Evolutionary conservation across 2,797 vertebrate genomes (phyloP).

Genomic region (Takifugu rubripes): DNA sequence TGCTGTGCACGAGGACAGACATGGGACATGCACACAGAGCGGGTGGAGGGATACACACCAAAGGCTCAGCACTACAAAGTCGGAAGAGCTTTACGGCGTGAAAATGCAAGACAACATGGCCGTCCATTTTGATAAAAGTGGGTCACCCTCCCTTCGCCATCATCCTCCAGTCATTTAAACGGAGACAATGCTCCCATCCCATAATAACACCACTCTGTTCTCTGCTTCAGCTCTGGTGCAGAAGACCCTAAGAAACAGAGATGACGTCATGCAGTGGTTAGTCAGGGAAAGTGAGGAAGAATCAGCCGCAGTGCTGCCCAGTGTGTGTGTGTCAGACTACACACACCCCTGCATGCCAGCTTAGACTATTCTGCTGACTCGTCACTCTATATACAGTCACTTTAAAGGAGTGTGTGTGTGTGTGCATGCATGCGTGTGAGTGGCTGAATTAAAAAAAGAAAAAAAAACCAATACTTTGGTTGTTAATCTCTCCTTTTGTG

Average conservation of each 20-base stretch:
- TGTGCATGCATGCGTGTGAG: constrained; percentile 3
- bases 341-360: constrained; percentile 47
- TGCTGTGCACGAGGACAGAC: neutral
- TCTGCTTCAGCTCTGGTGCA: constrained; percentile 15
- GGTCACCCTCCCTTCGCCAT: constrained; percentile 9
- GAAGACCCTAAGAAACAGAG: neutral
- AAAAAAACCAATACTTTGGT: constrained; percentile 30
- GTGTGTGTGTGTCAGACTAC: constrained; percentile 29
- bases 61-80: too few relatives aligned
- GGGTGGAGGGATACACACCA: too few relatives aligned
- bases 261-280: constrained; percentile 18
- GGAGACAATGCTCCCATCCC: constrained; percentile 20
- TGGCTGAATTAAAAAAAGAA: constrained; percentile 14
- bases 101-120: constrained; percentile 6
- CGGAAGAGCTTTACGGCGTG: constrained; percentile 5
- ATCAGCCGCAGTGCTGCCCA: constrained; percentile 35
- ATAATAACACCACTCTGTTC: constrained; percentile 23
- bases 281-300: constrained; percentile 47
- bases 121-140: constrained; percentile 23
- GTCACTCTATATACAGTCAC: constrained; percentile 46
- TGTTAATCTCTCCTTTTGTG: constrained; percentile 1
- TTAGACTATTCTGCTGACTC: constrained; percentile 63
- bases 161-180: constrained; percentile 24
- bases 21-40: neutral
- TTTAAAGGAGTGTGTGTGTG: constrained; percentile 28